phyloP scores from a whole-genome alignment of 2,888 invertebrate genomes.

The Nymphalis c-album region DNA sequence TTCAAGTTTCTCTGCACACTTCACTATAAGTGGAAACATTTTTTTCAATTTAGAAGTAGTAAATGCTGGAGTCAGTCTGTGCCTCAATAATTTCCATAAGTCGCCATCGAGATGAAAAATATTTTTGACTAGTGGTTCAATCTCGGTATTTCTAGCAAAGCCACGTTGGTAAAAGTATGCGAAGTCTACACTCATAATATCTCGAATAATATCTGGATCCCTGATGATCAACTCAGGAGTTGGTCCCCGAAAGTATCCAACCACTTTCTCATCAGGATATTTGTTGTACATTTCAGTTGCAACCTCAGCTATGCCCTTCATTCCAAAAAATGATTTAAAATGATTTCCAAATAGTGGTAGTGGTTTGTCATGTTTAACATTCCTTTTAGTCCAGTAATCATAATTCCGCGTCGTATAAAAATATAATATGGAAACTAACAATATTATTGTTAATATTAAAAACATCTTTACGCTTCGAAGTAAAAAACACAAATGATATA shows the following conservation, averaged over 20 bases:
- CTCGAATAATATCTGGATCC: slow-evolving; percentile 56
- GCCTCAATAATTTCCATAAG: slow-evolving; percentile 60
- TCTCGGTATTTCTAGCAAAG: slow-evolving; percentile 36
- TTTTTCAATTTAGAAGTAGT: slow-evolving; percentile 62
- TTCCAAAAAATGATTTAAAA: slow-evolving; percentile 45
- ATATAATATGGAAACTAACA: slow-evolving; percentile 22
- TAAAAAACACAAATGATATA: neutral
- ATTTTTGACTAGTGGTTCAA: slow-evolving; percentile 51
- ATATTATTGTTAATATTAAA: neutral
- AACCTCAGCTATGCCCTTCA: slow-evolving; percentile 49
- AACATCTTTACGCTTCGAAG: slow-evolving; percentile 11
- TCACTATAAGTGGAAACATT: slow-evolving; percentile 66
- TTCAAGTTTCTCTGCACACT: slow-evolving; percentile 60
- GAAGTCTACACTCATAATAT: slow-evolving; percentile 59
- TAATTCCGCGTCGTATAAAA: slow-evolving; percentile 27
- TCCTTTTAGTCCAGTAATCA: slow-evolving; percentile 54
- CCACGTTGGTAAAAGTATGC: slow-evolving; percentile 50
- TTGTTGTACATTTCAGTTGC: slow-evolving; percentile 43
- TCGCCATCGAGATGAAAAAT: slow-evolving; percentile 63
- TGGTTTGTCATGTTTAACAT: slow-evolving; percentile 55
- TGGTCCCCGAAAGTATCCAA: slow-evolving; percentile 58
- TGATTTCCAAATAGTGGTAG: slow-evolving; percentile 58
- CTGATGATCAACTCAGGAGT: slow-evolving; percentile 58
- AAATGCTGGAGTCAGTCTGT: slow-evolving; percentile 66
- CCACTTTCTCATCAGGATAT: slow-evolving; percentile 42